phyloP scores from a whole-genome alignment of 2,797 vertebrate genomes.

The Cephalopachus bancanus region DNA sequence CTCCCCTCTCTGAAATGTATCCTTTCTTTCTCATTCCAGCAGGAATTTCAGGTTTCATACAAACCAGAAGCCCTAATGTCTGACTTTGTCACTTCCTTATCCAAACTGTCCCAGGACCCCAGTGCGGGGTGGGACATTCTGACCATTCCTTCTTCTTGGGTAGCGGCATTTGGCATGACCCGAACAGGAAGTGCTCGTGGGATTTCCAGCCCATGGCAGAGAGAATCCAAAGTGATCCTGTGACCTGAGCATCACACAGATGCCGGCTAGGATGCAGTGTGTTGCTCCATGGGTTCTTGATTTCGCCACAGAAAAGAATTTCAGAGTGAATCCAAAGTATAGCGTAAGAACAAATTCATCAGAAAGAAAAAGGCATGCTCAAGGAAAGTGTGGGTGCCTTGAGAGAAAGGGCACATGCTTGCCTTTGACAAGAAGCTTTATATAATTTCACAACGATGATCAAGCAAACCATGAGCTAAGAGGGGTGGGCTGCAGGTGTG shows the following conservation, averaged over 20 bases:
- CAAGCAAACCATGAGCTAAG: too few species aligned
- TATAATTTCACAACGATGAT: too few species aligned
- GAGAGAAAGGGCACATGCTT: too few species aligned
- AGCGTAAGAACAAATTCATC: too few species aligned
- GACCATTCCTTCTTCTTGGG: neutral
- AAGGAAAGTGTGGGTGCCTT: too few species aligned
- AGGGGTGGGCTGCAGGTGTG: too few species aligned
- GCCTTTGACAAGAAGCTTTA: too few species aligned
- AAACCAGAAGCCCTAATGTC: neutral
- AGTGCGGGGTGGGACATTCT: neutral
- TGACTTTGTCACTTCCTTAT: neutral
- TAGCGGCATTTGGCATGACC: neutral
- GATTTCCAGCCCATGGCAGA: neutral
- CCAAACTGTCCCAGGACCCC: neutral
- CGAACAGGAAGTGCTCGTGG: neutral
- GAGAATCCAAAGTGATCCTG: neutral
- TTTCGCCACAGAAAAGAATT: too few species aligned
- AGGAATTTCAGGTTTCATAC: neutral
- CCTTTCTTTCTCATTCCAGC: neutral
- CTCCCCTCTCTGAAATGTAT: neutral
- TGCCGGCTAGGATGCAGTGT: neutral
- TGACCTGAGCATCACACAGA: neutral
- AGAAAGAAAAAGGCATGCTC: too few species aligned
- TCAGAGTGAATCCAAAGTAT: too few species aligned
- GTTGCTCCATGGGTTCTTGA: too few species aligned